Evolutionary conservation across 2,797 vertebrate genomes (phyloP).

Genomic region (Sitta carolinensis): DNA sequence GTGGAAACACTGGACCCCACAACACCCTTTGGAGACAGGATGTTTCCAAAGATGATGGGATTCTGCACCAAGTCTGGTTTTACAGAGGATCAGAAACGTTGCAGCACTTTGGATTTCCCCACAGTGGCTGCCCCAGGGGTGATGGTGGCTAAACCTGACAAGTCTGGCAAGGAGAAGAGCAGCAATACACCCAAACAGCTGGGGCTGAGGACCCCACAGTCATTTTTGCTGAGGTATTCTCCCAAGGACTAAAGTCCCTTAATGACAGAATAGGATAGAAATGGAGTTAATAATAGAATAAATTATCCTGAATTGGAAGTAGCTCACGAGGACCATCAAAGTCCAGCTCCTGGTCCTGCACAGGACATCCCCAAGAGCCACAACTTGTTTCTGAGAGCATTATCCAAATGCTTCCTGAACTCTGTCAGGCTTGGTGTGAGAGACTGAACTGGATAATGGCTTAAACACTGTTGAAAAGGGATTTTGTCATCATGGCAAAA

Average conservation of each 20-base stretch:
- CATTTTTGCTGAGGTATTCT: not conserved
- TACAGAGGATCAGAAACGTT: not conserved
- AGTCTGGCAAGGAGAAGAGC: not conserved
- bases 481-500: not conserved
- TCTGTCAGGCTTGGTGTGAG: not conserved
- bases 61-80: not conserved
- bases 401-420: not conserved
- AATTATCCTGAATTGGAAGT: not conserved
- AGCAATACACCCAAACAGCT: not conserved
- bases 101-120: not conserved
- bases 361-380: not conserved
- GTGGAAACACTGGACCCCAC: accelerated
- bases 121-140: not conserved
- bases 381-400: not conserved
- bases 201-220: not conserved
- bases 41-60: not conserved
- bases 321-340: not conserved
- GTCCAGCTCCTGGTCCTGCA: not conserved
- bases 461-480: not conserved
- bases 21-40: not conserved
- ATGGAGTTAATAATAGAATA: not conserved
- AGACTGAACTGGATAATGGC: not conserved
- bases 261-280: not conserved
- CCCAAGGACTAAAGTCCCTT: not conserved
- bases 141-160: not conserved